Percentiles rank a stretch among this genome's conserved stretches.
Evolutionary conservation across 2,888 invertebrate species (phyloP).

Genomic region (Lycocerus yunnanus): DNA sequence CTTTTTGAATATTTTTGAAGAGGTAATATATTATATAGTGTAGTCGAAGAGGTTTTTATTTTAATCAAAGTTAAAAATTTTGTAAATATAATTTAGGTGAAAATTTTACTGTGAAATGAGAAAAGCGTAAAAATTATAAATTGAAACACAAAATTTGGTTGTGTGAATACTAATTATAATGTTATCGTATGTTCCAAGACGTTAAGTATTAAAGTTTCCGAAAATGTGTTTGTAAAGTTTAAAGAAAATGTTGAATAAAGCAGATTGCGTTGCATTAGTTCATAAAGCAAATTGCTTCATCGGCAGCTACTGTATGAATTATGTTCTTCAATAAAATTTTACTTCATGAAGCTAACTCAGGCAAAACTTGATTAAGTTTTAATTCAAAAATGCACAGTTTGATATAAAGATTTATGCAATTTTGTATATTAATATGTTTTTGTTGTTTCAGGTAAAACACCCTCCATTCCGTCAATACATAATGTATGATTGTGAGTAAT

Average conservation of each 20-base stretch:
- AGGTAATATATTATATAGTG: too few species aligned
- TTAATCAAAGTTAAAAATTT: not conserved
- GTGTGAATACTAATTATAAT: not conserved
- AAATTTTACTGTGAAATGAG: not conserved
- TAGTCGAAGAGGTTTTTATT: too few species aligned
- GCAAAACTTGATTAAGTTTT: not conserved
- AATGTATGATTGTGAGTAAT: constrained; percentile 2
- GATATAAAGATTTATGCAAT: not conserved
- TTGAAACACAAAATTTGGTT: not conserved
- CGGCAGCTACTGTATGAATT: constrained; percentile 9
- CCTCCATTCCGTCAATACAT: not conserved
- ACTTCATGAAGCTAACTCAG: not conserved
- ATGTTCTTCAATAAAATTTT: constrained; percentile 6
- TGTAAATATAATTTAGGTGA: not conserved
- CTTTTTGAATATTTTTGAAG: too few species aligned
- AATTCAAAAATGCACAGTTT: not conserved
- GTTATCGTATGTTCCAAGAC: not conserved
- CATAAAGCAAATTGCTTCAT: constrained; percentile 12
- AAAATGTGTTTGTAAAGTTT: constrained; percentile 14
- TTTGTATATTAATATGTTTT: not conserved
- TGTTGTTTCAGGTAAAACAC: constrained; percentile 14
- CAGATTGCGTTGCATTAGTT: constrained; percentile 11
- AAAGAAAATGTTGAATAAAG: constrained; percentile 5
- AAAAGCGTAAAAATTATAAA: not conserved
- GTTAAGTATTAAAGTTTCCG: constrained; percentile 1